phyloP scores from a whole-genome alignment of 2,797 vertebrate genomes.

The Astyanax mexicanus region DNA sequence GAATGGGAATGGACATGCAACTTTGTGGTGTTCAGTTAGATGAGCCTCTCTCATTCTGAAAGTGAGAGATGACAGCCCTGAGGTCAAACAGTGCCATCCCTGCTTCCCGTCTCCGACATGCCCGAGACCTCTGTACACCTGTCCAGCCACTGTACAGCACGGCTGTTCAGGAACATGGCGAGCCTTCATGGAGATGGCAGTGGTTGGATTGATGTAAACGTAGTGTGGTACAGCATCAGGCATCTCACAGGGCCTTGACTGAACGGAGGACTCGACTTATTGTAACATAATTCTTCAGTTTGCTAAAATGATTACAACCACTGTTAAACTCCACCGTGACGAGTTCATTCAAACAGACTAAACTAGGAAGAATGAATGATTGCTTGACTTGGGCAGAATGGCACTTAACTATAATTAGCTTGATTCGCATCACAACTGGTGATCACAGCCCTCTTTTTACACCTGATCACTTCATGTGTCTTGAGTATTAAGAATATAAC shows the following conservation, averaged over 20 bases:
- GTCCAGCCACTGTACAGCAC: constrained; percentile 16
- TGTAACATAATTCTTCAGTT: neutral
- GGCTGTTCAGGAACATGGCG: constrained; percentile 19
- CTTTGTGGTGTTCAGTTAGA: neutral
- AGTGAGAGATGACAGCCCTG: constrained; percentile 43
- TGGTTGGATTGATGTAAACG: constrained; percentile 18
- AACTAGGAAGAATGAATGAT: neutral
- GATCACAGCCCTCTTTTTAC: too few relatives aligned
- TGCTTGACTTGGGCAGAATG: neutral
- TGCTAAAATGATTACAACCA: constrained; percentile 16
- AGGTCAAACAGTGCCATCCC: constrained; percentile 46
- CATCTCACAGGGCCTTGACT: constrained; percentile 67
- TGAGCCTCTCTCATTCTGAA: constrained; percentile 23
- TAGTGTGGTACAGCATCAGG: constrained; percentile 64
- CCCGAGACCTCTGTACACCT: neutral
- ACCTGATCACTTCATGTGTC: too few relatives aligned
- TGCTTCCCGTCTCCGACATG: constrained; percentile 13
- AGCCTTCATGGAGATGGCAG: constrained; percentile 2
- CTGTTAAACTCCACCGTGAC: constrained; percentile 3
- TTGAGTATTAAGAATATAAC: too few relatives aligned
- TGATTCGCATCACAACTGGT: neutral
- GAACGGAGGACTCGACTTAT: constrained; percentile 4
- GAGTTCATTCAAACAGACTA: neutral
- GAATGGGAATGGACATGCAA: constrained; percentile 2
- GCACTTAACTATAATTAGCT: too few relatives aligned